Percentiles rank a stretch among this genome's conserved stretches.
These are phyloP conservation scores for Montipora foliosa DNA, from an alignment of 64 coral and sea anemone species.

Conservation along the genomic window DNA sequence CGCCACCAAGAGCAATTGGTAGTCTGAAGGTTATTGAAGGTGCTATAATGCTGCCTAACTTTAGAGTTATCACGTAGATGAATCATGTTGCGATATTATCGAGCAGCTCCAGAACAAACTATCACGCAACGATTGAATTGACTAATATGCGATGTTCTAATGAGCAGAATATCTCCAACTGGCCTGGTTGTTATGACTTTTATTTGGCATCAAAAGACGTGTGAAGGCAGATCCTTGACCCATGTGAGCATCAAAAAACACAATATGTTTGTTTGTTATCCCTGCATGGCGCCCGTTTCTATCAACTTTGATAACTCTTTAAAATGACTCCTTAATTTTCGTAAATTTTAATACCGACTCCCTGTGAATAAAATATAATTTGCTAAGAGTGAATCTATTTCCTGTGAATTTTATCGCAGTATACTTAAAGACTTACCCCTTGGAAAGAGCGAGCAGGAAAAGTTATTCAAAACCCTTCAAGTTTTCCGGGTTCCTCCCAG, in stretches of 20 bases:
- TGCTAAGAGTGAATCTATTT: conserved; percentile 20
- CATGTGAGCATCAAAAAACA: background rate
- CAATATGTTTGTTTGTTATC: background rate
- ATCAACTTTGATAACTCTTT: background rate
- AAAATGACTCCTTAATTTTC: background rate
- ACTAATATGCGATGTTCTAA: background rate
- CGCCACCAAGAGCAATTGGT: conserved; percentile 36
- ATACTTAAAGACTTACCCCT: conserved; percentile 7
- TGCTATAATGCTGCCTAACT: conserved; percentile 4
- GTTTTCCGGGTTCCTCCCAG: background rate
- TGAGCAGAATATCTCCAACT: background rate
- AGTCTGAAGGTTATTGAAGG: conserved; percentile 7
- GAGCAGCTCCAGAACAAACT: background rate
- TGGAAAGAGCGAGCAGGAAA: background rate
- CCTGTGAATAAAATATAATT: background rate
- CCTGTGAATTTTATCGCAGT: conserved; percentile 18
- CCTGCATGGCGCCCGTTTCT: background rate
- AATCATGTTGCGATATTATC: conserved; percentile 35
- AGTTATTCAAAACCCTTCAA: background rate
- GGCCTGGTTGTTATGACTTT: conserved; percentile 28
- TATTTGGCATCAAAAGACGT: conserved; percentile 24
- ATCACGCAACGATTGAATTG: background rate
- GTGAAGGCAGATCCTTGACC: background rate
- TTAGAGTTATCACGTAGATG: background rate
- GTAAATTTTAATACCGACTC: background rate